These are phyloP conservation scores for Abrostola tripartita DNA, from an alignment of 2,888 invertebrate genomes.

Conservation along the genomic window DNA sequence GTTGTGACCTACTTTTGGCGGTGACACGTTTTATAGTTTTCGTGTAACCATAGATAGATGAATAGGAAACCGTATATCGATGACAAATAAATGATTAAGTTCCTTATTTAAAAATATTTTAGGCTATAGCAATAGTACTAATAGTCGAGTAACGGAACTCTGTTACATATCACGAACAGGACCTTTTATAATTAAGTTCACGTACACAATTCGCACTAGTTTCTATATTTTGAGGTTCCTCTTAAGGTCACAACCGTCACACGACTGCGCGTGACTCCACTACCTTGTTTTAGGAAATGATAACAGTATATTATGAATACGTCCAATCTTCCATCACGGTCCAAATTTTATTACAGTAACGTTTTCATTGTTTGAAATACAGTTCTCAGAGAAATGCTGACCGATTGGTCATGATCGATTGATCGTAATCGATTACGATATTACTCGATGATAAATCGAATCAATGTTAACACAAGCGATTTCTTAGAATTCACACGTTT, in stretches of 20 bases:
- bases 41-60: too few species aligned
- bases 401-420: slow-evolving; percentile 62
- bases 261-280: slow-evolving; percentile 67
- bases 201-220: background rate
- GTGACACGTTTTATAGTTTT: too few species aligned
- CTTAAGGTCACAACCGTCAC: slow-evolving; percentile 66
- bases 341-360: slow-evolving; percentile 63
- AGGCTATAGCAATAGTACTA: too few species aligned
- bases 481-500: slow-evolving; percentile 52
- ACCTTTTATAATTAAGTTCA: background rate
- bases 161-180: too few species aligned
- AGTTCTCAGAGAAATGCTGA: slow-evolving; percentile 58
- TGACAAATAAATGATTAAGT: too few species aligned
- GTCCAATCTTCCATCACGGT: slow-evolving; percentile 55
- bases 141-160: too few species aligned
- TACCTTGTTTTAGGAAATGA: slow-evolving; percentile 65
- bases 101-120: too few species aligned
- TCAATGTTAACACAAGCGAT: slow-evolving; percentile 45
- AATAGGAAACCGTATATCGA: too few species aligned
- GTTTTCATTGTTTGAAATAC: slow-evolving; percentile 61
- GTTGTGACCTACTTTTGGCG: background rate
- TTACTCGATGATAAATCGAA: slow-evolving; percentile 61
- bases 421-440: slow-evolving; percentile 59
- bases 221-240: slow-evolving; percentile 19
- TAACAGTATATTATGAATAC: slow-evolving; percentile 69